These are phyloP conservation scores for Martes martes DNA, from an alignment of 2,113 vertebrate species.

Conservation along the genomic window DNA sequence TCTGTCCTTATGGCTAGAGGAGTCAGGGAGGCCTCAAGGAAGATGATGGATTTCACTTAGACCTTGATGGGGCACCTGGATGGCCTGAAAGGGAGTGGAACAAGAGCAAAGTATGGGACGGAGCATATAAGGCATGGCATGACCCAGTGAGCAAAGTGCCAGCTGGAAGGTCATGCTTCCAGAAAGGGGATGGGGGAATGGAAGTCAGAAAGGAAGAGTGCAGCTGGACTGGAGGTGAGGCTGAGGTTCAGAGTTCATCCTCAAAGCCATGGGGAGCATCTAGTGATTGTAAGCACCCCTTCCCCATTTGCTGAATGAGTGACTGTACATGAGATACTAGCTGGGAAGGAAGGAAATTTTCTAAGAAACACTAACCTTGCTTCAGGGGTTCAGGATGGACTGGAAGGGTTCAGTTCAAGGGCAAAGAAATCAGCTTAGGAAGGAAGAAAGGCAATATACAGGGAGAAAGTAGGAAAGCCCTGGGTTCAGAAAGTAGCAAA, in stretches of 20 bases:
- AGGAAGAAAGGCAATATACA: background rate
- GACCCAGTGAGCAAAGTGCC: background rate
- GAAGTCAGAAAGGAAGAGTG: background rate
- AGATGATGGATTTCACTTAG: background rate
- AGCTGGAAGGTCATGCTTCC: background rate
- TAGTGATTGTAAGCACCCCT: background rate
- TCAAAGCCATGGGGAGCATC: background rate
- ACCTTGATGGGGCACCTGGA: background rate
- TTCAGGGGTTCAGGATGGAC: background rate
- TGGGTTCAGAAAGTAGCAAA: background rate
- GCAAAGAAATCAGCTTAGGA: background rate
- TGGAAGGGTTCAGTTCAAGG: background rate
- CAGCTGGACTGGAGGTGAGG: rapidly evolving
- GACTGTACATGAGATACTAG: background rate
- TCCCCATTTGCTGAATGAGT: background rate
- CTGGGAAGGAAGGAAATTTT: background rate
- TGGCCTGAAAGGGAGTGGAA: background rate
- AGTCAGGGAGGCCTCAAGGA: background rate
- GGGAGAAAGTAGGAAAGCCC: background rate
- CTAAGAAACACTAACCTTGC: background rate
- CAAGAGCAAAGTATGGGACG: background rate
- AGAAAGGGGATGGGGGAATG: background rate
- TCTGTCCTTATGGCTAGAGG: no score
- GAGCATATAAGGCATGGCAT: background rate
- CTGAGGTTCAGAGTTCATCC: background rate